Percentiles rank a stretch among this genome's conserved stretches.
These are phyloP conservation scores for Astur gentilis DNA, from an alignment of 2,113 vertebrate species.

Conservation along the genomic window DNA sequence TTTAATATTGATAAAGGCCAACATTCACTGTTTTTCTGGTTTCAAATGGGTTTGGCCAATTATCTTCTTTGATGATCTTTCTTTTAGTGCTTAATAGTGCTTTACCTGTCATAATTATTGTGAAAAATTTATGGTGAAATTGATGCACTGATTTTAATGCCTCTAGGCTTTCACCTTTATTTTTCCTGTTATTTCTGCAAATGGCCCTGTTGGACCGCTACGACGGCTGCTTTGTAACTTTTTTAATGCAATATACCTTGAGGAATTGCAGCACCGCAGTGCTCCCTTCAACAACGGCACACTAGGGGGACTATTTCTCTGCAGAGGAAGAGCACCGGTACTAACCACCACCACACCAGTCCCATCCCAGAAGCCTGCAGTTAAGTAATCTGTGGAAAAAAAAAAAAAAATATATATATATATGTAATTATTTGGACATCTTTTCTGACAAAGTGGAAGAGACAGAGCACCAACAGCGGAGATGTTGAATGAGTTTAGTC, in stretches of 20 bases:
- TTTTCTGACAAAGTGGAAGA: neutral
- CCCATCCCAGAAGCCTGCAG: neutral
- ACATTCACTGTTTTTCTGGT: neutral
- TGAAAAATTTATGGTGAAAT: neutral
- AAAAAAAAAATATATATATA: too few species aligned
- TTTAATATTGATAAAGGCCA: neutral
- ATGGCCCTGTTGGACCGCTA: neutral
- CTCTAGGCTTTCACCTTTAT: neutral
- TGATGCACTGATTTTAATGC: neutral
- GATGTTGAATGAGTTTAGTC: neutral
- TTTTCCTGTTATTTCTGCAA: neutral
- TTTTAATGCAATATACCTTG: neutral
- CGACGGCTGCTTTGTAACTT: neutral
- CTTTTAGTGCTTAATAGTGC: neutral
- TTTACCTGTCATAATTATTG: neutral
- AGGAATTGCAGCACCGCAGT: neutral
- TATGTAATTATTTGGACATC: neutral
- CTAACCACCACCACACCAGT: too few species aligned
- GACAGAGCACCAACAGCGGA: neutral
- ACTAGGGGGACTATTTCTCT: conserved; percentile 34
- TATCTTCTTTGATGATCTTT: neutral
- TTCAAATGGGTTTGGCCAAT: neutral
- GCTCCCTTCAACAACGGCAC: neutral
- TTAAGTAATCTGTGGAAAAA: neutral
- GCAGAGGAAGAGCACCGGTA: neutral